Evolutionary conservation across 2,113 vertebrate species (phyloP), one percentile per base, ranked within the genome.

Genomic region (Chaenocephalus aceratus): DNA sequence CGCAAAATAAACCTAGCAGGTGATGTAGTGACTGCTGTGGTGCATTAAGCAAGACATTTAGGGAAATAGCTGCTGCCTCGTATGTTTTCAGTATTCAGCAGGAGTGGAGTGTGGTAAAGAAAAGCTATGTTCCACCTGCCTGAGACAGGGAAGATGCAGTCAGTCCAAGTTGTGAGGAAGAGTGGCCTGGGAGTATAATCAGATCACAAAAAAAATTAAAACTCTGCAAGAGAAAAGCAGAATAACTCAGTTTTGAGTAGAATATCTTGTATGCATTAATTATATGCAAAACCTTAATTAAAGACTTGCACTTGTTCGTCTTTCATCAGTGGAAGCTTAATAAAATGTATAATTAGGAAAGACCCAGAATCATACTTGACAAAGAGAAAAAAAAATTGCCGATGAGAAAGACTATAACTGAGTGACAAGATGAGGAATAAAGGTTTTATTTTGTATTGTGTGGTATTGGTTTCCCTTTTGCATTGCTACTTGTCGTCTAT

Each of bases 201-300:
- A 13, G 74, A 75, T 83, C 62, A 80, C 30, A n/a, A 13, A 44
- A 18, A 68, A 84, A 21, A 72, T 13, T 10, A 48, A 64, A 60
- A 83, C 52, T 72, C 34, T 81, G 70, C 9, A 67, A 64, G 30
- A 66, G 75, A 74, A 70, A 79, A 64, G 60, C 64, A 70, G 67
- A 81, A 85, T 59, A 80, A 82, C 84, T 82, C 71, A 64, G 75
- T 85, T 86, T 71, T 76, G 63, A 45, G 14, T 46, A 54, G 61
- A 90, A 79, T 85, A 86, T 81, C 78, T 81, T 87, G 85, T 21
- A 80, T 82, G 58, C 62, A 89, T 89, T 72, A 75, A 88, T 91
- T 80, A 90, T 83, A 82, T 70, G 64, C 62, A 62, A 64, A 87
- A 82, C 60, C 63, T 88, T 86, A 80, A 90, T 87, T 82, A 92